These are phyloP conservation scores for Oreochromis niloticus DNA, from an alignment of 2,113 vertebrate species.

Conservation along the genomic window DNA sequence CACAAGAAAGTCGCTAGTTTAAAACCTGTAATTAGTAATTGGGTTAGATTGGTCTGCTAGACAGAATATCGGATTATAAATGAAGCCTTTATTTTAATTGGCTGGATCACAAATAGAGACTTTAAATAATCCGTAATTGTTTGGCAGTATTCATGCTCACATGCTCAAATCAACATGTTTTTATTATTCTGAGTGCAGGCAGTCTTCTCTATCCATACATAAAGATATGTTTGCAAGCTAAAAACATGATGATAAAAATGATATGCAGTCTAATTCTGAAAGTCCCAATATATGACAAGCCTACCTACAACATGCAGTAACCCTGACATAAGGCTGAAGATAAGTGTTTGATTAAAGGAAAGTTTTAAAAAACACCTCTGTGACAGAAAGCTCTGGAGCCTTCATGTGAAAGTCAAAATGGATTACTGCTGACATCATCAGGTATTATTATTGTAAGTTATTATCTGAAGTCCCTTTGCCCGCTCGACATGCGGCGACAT, in stretches of 20 bases:
- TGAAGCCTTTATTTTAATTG: not conserved
- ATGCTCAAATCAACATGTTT: not conserved
- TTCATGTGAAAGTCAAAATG: not conserved
- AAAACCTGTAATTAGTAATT: not conserved
- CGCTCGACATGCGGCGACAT: not conserved
- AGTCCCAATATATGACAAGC: not conserved
- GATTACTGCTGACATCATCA: constrained; percentile 14
- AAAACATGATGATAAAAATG: not conserved
- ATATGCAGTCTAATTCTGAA: not conserved
- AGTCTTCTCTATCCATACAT: not conserved
- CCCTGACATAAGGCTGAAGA: not conserved
- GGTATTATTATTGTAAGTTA: constrained; percentile 3
- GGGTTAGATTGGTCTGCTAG: not conserved
- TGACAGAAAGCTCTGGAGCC: not conserved
- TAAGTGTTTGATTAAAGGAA: not conserved
- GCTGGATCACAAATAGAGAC: not conserved
- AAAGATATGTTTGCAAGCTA: not conserved
- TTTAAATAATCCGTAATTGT: not conserved
- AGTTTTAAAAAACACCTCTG: not conserved
- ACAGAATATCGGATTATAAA: not conserved
- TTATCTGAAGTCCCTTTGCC: not conserved
- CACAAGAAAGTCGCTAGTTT: not conserved
- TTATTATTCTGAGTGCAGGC: not conserved
- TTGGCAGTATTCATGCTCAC: not conserved
- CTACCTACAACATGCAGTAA: not conserved